Conservation (phyloP, 2,113 vertebrate species). For the Sceloporus undulatus region DNA sequence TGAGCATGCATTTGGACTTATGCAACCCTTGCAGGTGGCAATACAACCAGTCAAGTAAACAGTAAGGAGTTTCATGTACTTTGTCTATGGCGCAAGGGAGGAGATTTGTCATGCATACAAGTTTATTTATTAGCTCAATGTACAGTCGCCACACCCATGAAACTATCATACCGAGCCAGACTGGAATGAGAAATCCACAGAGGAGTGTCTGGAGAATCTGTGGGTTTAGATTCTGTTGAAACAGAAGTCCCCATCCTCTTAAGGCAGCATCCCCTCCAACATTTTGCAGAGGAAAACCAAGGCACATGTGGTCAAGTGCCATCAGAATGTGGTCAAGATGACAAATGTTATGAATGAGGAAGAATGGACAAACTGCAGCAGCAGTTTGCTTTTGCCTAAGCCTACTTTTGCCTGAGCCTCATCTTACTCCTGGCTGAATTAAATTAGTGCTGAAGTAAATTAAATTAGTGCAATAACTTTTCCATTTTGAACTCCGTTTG, state of each 20-base stretch:
- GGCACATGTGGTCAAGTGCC: too few species aligned
- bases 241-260: neutral
- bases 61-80: slow-evolving; percentile 2
- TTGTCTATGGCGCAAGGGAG: neutral
- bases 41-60: neutral
- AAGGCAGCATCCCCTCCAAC: too few species aligned
- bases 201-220: neutral
- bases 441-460: too few species aligned
- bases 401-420: too few species aligned
- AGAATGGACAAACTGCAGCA: too few species aligned
- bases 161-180: neutral
- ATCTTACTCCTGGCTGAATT: too few species aligned
- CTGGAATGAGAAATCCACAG: slow-evolving; percentile 9
- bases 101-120: neutral
- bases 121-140: neutral
- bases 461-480: too few species aligned
- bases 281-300: too few species aligned
- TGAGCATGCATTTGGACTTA: neutral
- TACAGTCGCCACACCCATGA: slow-evolving; percentile 13
- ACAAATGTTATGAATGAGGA: too few species aligned
- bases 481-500: too few species aligned
- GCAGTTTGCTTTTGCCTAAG: too few species aligned
- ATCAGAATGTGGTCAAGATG: too few species aligned
- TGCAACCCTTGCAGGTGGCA: neutral
- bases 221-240: neutral